phyloP scores from a whole-genome alignment of 2,113 vertebrate species.

The Sander vitreus region DNA sequence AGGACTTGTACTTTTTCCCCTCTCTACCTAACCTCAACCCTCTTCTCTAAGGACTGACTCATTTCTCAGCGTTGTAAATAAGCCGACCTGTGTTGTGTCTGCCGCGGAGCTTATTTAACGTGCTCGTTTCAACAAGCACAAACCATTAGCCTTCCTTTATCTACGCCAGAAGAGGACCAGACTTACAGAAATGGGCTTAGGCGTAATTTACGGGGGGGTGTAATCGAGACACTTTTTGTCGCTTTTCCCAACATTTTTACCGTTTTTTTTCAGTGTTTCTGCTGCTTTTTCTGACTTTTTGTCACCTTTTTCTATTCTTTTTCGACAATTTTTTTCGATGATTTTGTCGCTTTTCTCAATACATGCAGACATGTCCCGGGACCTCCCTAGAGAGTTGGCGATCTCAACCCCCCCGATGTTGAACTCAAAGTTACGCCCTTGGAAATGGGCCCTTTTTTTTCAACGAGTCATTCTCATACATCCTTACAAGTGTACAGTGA shows the following conservation, averaged over 20 bases:
- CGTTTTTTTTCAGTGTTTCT: no score
- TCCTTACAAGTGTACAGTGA: constrained; percentile 51
- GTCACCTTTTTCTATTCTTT: no score
- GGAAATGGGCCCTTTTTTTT: constrained; percentile 26
- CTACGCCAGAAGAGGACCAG: constrained; percentile 45
- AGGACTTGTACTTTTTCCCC: constrained; percentile 47
- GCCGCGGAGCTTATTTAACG: constrained; percentile 45
- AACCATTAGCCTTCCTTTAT: constrained; percentile 63
- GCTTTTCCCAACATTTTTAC: no score
- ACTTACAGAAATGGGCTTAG: constrained; percentile 30
- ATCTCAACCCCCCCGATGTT: no score
- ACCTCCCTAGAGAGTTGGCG: no score
- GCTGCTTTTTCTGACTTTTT: no score
- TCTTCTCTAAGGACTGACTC: constrained; percentile 58
- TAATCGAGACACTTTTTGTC: no score
- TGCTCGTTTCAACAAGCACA: constrained; percentile 64
- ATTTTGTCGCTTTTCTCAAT: no score
- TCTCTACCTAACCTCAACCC: constrained; percentile 66
- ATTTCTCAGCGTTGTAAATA: constrained; percentile 72
- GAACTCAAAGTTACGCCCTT: no score
- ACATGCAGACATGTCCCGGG: no score
- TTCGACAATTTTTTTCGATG: no score
- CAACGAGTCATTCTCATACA: constrained; percentile 23
- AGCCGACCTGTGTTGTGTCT: constrained; percentile 65
- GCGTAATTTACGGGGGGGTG: no score